These are phyloP conservation scores for Calameuta idolon DNA, from an alignment of 2,888 invertebrate genomes.

Conservation along the genomic window DNA sequence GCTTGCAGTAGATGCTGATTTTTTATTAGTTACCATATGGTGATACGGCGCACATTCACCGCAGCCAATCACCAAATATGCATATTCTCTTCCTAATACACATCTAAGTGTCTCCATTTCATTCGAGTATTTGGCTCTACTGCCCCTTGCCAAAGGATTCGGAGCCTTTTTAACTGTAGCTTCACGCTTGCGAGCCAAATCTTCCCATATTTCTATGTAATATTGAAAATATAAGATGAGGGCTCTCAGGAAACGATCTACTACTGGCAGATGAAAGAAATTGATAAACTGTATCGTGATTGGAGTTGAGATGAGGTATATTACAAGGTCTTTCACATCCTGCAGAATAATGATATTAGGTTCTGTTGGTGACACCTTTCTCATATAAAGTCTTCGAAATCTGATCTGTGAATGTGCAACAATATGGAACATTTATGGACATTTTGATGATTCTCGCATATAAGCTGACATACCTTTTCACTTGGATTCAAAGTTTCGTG, in stretches of 20 bases:
- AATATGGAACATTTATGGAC: not conserved
- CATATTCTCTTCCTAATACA: constrained; percentile 74
- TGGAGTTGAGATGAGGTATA: constrained; percentile 70
- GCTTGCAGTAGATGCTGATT: constrained; percentile 67
- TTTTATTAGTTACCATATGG: constrained; percentile 68
- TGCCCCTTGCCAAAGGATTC: constrained; percentile 55
- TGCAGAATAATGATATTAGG: constrained; percentile 72
- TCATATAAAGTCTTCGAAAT: constrained; percentile 72
- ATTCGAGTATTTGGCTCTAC: constrained; percentile 55
- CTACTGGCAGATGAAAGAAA: constrained; percentile 71
- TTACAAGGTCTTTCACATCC: constrained; percentile 73
- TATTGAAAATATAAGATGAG: constrained; percentile 74
- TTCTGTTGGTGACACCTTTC: constrained; percentile 70
- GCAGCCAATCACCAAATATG: constrained; percentile 70
- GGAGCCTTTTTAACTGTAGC: constrained; percentile 54
- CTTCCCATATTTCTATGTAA: constrained; percentile 74
- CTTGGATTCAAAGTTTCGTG: constrained; percentile 49
- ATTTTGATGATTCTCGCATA: not conserved
- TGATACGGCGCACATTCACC: constrained; percentile 65
- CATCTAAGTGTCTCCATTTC: constrained; percentile 73
- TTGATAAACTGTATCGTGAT: constrained; percentile 72
- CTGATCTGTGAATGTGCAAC: constrained; percentile 66
- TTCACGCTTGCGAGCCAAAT: constrained; percentile 70
- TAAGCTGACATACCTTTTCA: constrained; percentile 48
- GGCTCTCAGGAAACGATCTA: constrained; percentile 75